These are phyloP conservation scores for Endotricha flammealis DNA, from an alignment of 2,888 invertebrate genomes.

Conservation along the genomic window DNA sequence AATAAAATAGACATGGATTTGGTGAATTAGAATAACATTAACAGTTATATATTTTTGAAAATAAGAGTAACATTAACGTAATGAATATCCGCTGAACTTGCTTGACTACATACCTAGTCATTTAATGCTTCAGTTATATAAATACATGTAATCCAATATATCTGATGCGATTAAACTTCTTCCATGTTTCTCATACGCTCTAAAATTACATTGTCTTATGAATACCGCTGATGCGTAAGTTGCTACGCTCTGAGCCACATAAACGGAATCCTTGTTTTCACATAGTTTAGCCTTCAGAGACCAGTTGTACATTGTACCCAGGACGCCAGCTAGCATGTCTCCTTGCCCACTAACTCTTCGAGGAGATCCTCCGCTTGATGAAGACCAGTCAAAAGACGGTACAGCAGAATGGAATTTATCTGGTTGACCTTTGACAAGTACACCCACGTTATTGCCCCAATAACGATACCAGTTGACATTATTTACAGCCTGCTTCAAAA, in stretches of 20 bases:
- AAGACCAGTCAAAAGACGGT: constrained; percentile 64
- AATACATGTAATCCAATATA: constrained; percentile 89
- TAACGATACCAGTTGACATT: constrained; percentile 65
- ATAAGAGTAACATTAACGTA: too few relatives aligned
- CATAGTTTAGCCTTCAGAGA: constrained; percentile 66
- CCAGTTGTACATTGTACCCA: constrained; percentile 93
- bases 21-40: too few relatives aligned
- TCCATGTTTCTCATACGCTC: constrained; percentile 84
- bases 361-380: constrained; percentile 85
- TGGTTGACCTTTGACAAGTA: constrained; percentile 56
- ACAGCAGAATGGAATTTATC: constrained; percentile 45
- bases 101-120: too few relatives aligned
- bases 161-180: constrained; percentile 92
- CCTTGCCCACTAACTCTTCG: constrained; percentile 98
- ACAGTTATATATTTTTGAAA: too few relatives aligned
- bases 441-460: constrained; percentile 74
- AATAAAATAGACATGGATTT: too few relatives aligned
- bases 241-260: constrained; percentile 83
- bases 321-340: constrained; percentile 91
- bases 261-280: constrained; percentile 49
- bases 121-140: too few relatives aligned
- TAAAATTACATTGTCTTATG: constrained; percentile 86
- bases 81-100: too few relatives aligned
- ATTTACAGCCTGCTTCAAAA: constrained; percentile 77
- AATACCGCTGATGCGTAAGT: constrained; percentile 90